Base-by-base conservation (phyloP, 2,888 invertebrate genomes). In the Cordylochernes scorpioides region DNA sequence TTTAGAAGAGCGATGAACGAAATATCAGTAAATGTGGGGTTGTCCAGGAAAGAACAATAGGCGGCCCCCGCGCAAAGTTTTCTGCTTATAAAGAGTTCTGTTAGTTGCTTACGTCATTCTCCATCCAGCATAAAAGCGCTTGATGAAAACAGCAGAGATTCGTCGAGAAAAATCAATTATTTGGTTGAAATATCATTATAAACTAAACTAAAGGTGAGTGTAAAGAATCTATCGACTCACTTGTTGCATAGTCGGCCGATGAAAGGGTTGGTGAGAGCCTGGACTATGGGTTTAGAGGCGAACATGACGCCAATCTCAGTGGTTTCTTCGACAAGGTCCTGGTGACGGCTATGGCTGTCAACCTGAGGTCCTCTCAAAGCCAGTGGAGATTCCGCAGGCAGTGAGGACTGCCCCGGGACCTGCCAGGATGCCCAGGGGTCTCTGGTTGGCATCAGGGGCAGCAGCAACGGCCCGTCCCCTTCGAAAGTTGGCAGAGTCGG, bases 251-350 rank as follows among this genome's bases (percentile, higher is more conserved):
- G 60, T 2, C 88, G 88, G 36, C 97, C 97, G 13, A 99, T 78
- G 53, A 94, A 78, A 2, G 97, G 94, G 57, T 97, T 99, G 14
- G 86, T 74, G 41, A 97, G 55, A 29, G 97, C 65, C 57, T 97
- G 97, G 33, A 97, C 80, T 49, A 94, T 69, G 32, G 97, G 94
- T 55, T 97, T 97, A 45, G 91, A 91, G 17, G 94, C 94, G 52
- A 97, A 94, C 73, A 99, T 75, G 39, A 97, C 64, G 4, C 97
- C 97, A 22, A 97, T 91, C 33, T 80, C 75, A 3, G 88, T 77
- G 1, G 86, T 94, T 59, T 91, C 91, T 40, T 78, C 68, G n/a
- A 78, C 65, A 43, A 88, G 57, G 50, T 82, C 77, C 42, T 72
- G 65, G 49, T 88, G 86, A 60, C 19, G 61, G n/a, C n/a, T n/a